Base-by-base conservation (phyloP, 2,797 vertebrate species). In the Manis pentadactyla region DNA sequence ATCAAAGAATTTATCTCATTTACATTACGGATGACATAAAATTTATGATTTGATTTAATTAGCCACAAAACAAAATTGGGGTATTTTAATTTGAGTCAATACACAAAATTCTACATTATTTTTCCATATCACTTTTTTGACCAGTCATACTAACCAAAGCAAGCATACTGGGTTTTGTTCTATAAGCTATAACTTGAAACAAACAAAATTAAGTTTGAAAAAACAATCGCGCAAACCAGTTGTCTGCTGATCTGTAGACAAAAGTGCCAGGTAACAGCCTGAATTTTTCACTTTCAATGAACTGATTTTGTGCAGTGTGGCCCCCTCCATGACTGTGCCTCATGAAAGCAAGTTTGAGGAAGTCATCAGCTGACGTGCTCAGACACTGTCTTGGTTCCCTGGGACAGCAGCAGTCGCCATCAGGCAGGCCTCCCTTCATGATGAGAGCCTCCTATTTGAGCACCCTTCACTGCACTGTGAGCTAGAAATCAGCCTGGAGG, bases 41-140 rank as follows among this genome's bases (percentile, higher is more conserved):
- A n/a, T 34, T 92, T 51, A 83, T 82, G 18, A 82, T 64, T 88
- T 63, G 2, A 42, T 94, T 86, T 55, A 92, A 57, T n/a, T 11
- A 17, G 15, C 66, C 27, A 23, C 9, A 69, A 18, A 88, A 94
- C 86, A 84, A 51, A 37, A 46, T 46, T 87, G 5, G 82, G 87
- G 55, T 92, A 53, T 87, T 93, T 85, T 82, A 64, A 77, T 63
- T 69, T 92, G 77, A 88, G 14, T 88, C 61, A 90, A 42, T 34
- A 34, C 7, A 53, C 21, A 75, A 82, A 75, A 77, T 85, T 34
- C n/a, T 23, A 51, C 3, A 21, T 71, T 79, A 63, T 88, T 88
- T 92, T 82, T 71, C 11, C 46, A 55, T 17, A n/a, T 79, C 69
- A 51, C 12, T 87, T 94, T 66, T 59, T 94, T 95, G 53, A 61